Conservation (phyloP, 2,888 invertebrate species). For the Spicauda simplicius region DNA sequence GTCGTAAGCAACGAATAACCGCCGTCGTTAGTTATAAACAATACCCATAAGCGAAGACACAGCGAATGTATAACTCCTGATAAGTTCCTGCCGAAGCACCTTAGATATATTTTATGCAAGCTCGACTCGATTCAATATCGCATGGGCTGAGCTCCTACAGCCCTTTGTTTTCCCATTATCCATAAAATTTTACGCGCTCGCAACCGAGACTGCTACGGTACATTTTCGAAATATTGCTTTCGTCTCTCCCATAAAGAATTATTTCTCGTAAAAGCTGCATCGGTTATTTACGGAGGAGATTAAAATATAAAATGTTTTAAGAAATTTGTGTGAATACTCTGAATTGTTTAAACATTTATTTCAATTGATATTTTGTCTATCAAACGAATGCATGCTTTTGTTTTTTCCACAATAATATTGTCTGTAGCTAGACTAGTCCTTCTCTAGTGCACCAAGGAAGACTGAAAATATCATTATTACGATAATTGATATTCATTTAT, state of each 20-base stretch:
- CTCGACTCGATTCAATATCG: constrained; percentile 24
- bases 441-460: no score
- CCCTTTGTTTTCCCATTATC: constrained; percentile 24
- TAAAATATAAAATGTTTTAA: constrained; percentile 5
- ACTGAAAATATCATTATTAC: no score
- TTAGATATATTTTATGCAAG: constrained; percentile 16
- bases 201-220: constrained; percentile 18
- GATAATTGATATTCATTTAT: neutral
- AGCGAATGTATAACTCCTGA: constrained; percentile 2
- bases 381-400: no score
- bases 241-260: constrained; percentile 23
- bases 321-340: neutral
- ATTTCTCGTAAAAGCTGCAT: constrained; percentile 22
- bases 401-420: no score
- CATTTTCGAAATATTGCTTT: constrained; percentile 27
- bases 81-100: constrained; percentile 10
- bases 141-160: constrained; percentile 20
- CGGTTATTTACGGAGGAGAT: neutral
- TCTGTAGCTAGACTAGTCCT: no score
- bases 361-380: no score
- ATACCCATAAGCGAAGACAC: constrained; percentile 7
- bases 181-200: constrained; percentile 32
- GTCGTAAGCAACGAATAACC: no score
- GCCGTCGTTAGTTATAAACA: constrained; percentile 1
- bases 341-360: no score